phyloP scores from a whole-genome alignment of 2,113 vertebrate genomes.

The Sebastes fasciatus region DNA sequence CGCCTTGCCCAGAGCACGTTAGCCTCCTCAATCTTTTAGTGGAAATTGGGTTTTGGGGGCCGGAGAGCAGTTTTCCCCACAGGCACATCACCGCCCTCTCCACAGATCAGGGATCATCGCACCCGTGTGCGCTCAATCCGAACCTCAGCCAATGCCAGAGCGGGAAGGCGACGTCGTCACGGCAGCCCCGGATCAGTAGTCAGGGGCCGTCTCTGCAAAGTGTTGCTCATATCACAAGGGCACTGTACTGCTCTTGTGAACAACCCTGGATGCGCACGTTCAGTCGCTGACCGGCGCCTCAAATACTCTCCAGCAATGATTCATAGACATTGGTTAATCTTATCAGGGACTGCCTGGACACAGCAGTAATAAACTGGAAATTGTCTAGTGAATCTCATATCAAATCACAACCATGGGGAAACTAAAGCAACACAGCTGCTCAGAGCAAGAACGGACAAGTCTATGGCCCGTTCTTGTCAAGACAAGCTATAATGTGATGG shows the following conservation, averaged over 20 bases:
- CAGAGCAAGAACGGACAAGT: slow-evolving; percentile 24
- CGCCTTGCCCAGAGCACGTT: slow-evolving; percentile 47
- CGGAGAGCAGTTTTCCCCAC: slow-evolving; percentile 33
- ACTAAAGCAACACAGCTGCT: slow-evolving; percentile 49
- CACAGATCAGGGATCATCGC: slow-evolving; percentile 57
- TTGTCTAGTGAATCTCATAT: slow-evolving; percentile 78
- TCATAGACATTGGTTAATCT: slow-evolving; percentile 80
- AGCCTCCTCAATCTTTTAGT: slow-evolving; percentile 67
- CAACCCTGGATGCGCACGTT: slow-evolving; percentile 19
- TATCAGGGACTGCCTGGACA: slow-evolving; percentile 81
- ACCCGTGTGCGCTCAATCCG: slow-evolving; percentile 9
- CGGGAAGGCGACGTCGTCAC: slow-evolving; percentile 20
- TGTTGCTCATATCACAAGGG: slow-evolving; percentile 44
- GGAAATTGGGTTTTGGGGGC: slow-evolving; percentile 62
- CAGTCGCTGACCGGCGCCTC: slow-evolving; percentile 59
- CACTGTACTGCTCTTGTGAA: slow-evolving; percentile 20
- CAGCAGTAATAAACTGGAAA: slow-evolving; percentile 83
- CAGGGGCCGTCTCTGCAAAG: slow-evolving; percentile 46
- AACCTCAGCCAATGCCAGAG: slow-evolving; percentile 30
- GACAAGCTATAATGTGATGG: slow-evolving; percentile 55
- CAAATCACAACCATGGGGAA: slow-evolving; percentile 75
- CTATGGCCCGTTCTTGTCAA: slow-evolving; percentile 12
- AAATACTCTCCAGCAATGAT: slow-evolving; percentile 65
- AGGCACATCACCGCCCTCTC: slow-evolving; percentile 33
- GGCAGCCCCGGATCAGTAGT: slow-evolving; percentile 38